Evolutionary conservation across 2,888 invertebrate genomes (phyloP).

Genomic region (Thymelicus sylvestris): DNA sequence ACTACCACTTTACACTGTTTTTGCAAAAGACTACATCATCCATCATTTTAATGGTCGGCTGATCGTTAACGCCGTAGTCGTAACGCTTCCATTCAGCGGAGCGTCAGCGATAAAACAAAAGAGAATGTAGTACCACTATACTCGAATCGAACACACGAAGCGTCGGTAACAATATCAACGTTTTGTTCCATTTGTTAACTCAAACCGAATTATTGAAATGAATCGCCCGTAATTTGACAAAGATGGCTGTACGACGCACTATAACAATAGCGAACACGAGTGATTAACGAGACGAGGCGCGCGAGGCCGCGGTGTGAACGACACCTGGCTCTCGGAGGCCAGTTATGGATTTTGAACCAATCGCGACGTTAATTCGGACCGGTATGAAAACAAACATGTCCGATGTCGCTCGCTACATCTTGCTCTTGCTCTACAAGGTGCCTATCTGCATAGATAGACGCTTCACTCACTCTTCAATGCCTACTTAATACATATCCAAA

Average conservation of each 20-base stretch:
- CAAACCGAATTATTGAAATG: conserved; percentile 73
- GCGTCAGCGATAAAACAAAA: conserved; percentile 81
- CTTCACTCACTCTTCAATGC: conserved; percentile 60
- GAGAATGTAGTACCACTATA: conserved; percentile 77
- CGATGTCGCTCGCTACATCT: conserved; percentile 67
- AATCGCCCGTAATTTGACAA: conserved; percentile 81
- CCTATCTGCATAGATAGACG: conserved; percentile 61
- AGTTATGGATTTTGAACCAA: conserved; percentile 85
- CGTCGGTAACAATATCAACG: conserved; percentile 61
- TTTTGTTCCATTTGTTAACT: conserved; percentile 73
- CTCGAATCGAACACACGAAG: conserved; percentile 65
- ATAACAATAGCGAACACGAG: conserved; percentile 83
- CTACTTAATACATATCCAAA: conserved; percentile 12
- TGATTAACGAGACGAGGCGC: conserved; percentile 84
- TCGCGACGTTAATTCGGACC: conserved; percentile 84
- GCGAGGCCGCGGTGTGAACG: conserved; percentile 86
- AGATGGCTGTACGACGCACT: conserved; percentile 83
- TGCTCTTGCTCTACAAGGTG: conserved; percentile 62
- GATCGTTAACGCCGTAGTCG: conserved; percentile 76
- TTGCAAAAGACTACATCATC: conserved; percentile 79
- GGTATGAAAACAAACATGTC: conserved; percentile 82
- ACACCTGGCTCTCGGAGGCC: conserved; percentile 84
- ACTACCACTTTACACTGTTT: conserved; percentile 77
- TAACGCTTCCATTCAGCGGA: conserved; percentile 81
- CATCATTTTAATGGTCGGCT: conserved; percentile 82